Evolutionary conservation across 2,113 vertebrate genomes (phyloP).

Genomic region (Ageneiosus marmoratus): DNA sequence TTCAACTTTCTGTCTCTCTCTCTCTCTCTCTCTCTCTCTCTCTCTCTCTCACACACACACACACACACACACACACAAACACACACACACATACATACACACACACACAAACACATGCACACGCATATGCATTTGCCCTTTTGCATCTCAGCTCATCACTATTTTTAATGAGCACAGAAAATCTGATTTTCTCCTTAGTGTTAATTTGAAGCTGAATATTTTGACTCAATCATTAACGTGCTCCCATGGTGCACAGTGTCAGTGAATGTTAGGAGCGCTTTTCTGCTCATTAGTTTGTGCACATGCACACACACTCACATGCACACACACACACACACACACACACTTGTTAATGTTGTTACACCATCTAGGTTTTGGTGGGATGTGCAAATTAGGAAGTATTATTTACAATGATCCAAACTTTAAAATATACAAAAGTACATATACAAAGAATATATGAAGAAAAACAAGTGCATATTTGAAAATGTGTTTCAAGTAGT

Average conservation of each 20-base stretch:
- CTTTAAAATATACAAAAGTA: not conserved
- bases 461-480: not conserved
- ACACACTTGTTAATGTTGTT: not conserved
- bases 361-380: constrained; percentile 8
- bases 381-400: constrained; percentile 17
- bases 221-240: constrained; percentile 31
- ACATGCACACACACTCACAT: not conserved
- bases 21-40: too few relatives aligned
- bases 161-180: constrained; percentile 33
- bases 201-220: constrained; percentile 39
- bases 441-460: not conserved
- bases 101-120: too few relatives aligned
- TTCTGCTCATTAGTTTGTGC: constrained; percentile 26
- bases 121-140: not conserved
- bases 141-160: not conserved
- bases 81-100: too few relatives aligned
- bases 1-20: not conserved
- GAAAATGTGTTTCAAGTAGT: not conserved
- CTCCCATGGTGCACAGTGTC: constrained; percentile 35
- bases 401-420: not conserved
- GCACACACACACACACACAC: not conserved
- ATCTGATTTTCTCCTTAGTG: constrained; percentile 26
- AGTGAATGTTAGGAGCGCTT: constrained; percentile 14
- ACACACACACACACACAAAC: too few relatives aligned
- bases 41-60: not conserved